A percentile compares a stretch with the other conserved stretches of the same genome.
Conservation (phyloP, 2,888 invertebrate genomes). For the Pristionchus mayeri region DNA sequence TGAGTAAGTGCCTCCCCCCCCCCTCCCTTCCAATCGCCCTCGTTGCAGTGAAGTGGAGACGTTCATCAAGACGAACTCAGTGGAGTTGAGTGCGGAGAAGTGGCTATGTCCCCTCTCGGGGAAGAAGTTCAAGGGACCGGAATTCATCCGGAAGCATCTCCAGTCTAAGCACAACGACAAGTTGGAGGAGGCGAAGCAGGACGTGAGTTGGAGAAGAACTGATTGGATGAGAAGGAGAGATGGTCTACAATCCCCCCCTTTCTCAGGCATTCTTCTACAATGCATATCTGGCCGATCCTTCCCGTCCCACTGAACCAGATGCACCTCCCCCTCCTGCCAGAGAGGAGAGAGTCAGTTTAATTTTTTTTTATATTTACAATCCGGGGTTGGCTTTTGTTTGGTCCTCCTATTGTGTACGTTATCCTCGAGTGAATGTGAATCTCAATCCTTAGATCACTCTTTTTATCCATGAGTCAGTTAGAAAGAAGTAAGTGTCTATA, state of each 20-base stretch:
- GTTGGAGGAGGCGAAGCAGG: slow-evolving; percentile 95
- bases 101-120: slow-evolving; percentile 98
- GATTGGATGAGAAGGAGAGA: neutral
- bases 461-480: no score
- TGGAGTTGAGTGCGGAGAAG: slow-evolving; percentile 96
- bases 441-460: no score
- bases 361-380: neutral
- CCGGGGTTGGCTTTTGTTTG: neutral
- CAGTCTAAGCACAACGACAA: slow-evolving; percentile 97
- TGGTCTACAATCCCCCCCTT: neutral
- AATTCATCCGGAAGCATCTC: slow-evolving; percentile 97
- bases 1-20: slow-evolving; percentile 76
- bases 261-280: slow-evolving; percentile 92
- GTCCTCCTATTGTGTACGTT: neutral
- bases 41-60: slow-evolving; percentile 86
- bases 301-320: slow-evolving; percentile 93
- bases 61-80: slow-evolving; percentile 94
- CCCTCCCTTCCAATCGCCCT: neutral
- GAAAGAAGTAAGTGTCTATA: no score
- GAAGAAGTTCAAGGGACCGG: slow-evolving; percentile 98
- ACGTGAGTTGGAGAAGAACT: slow-evolving; percentile 80
- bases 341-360: slow-evolving; percentile 27
- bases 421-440: no score
- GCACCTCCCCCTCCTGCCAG: slow-evolving; percentile 47
- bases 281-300: slow-evolving; percentile 92